A percentile compares a stretch with the other conserved stretches of the same genome.
Conservation (phyloP, 2,888 invertebrate genomes). For the Theretra japonica region DNA sequence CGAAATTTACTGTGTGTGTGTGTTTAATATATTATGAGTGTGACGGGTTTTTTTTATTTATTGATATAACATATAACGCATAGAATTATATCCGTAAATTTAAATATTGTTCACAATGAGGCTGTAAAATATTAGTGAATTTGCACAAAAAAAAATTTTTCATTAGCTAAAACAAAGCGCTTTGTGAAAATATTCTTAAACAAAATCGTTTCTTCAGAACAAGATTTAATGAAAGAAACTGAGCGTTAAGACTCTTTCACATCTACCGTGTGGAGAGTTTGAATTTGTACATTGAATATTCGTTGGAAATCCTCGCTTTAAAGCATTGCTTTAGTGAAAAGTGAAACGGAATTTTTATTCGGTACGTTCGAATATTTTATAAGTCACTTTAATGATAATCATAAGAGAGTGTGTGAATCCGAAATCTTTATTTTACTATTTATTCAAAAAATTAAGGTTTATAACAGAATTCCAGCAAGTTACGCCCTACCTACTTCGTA, state of each 20-base stretch:
- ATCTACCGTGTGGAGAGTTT: constrained; percentile 19
- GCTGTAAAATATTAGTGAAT: too few relatives aligned
- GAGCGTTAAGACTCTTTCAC: background rate
- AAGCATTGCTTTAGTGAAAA: background rate
- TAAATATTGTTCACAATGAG: too few relatives aligned
- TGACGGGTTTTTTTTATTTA: too few relatives aligned
- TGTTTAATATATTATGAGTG: too few relatives aligned
- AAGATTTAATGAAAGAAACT: constrained; percentile 11
- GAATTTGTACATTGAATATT: constrained; percentile 21
- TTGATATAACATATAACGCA: too few relatives aligned
- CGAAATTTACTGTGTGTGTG: too few relatives aligned
- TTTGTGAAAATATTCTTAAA: background rate
- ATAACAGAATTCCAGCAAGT: too few relatives aligned
- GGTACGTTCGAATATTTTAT: background rate
- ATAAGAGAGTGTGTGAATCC: background rate
- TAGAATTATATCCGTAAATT: too few relatives aligned
- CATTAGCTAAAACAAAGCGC: background rate
- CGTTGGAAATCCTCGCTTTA: background rate
- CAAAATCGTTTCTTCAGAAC: background rate
- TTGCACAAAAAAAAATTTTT: background rate
- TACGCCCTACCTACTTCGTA: too few relatives aligned
- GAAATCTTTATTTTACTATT: too few relatives aligned
- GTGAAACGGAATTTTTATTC: constrained; percentile 16
- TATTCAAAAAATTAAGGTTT: too few relatives aligned
- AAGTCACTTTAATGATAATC: background rate